Evolutionary conservation across 2,113 vertebrate genomes (phyloP), one percentile per base, ranked within the genome.

Genomic region (Coptodon rendalli): DNA sequence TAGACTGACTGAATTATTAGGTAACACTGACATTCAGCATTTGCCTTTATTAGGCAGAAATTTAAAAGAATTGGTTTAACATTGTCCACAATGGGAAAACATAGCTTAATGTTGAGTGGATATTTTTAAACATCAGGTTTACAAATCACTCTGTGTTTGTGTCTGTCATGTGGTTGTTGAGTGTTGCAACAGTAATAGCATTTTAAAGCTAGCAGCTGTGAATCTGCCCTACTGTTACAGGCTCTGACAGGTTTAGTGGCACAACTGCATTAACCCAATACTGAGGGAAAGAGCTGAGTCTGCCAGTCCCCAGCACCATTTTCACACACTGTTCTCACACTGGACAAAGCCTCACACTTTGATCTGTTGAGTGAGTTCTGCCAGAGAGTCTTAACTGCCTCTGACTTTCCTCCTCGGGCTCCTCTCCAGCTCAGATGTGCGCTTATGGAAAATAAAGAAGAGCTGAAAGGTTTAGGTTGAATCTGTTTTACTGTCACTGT

Each of bases 241-340:
- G 45, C 80, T 71, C 88, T 91, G 93, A 94, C 94, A 94, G 94
- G 87, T 94, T 93, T 92, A 93, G 91, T 91, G 85, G 88, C 84
- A 87, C 86, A 87, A 89, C 92, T 93, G 90, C 94, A 94, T 96
- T 91, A 94, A 91, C 83, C 63, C 84, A 90, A 79, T 83, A 14
- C 86, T 71, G 83, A 84, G 54, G 81, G 89, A 93, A 85, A 91
- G 68, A 89, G 93, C 80, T 50, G 86, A 87, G 89, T 92, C 89
- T 71, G 86, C 82, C 87, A 81, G 89, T 90, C 86, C 78, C 66
- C 43, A 1, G 78, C 53, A 53, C 71, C 53, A 80, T 90, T 91
- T 93, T 89, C 82, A 59, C 89, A 68, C 73, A 63, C 88, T 84
- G 89, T 89, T 88, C 86, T 90, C 80, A 84, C 76, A 82, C 82